Evolutionary conservation across 2,888 invertebrate genomes (phyloP).

Genomic region (Anarsia innoxiella): DNA sequence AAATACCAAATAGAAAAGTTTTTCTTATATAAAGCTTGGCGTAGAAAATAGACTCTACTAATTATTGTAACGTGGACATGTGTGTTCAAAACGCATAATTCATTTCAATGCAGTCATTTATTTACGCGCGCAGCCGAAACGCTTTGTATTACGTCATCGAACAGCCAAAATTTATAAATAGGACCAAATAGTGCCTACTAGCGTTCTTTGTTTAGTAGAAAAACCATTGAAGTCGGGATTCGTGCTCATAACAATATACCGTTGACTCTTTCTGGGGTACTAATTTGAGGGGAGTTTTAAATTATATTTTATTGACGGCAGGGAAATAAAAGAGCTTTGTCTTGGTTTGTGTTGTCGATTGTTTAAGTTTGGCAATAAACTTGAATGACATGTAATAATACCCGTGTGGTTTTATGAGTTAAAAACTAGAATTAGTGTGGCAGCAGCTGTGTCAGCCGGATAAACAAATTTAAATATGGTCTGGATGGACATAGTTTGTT

Average conservation of each 20-base stretch:
- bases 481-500: too few relatives aligned
- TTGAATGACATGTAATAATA: slow-evolving; percentile 7
- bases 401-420: too few relatives aligned
- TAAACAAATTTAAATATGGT: too few relatives aligned
- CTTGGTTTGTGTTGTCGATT: slow-evolving; percentile 28
- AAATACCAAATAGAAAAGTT: too few relatives aligned
- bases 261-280: slow-evolving; percentile 15
- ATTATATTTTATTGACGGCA: slow-evolving; percentile 36
- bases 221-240: slow-evolving; percentile 28
- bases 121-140: slow-evolving; percentile 43
- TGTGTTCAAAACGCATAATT: slow-evolving; percentile 37
- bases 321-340: slow-evolving; percentile 34
- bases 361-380: slow-evolving; percentile 15
- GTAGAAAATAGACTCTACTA: background rate
- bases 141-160: slow-evolving; percentile 60
- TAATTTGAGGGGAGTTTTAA: slow-evolving; percentile 28
- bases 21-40: background rate
- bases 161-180: slow-evolving; percentile 51
- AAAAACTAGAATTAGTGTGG: too few relatives aligned
- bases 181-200: slow-evolving; percentile 29
- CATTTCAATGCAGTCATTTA: slow-evolving; percentile 41
- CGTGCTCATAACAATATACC: slow-evolving; percentile 18
- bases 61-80: slow-evolving; percentile 21
- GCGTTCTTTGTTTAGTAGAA: slow-evolving; percentile 47
- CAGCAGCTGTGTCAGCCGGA: too few relatives aligned